These are phyloP conservation scores for Zygothrica quintamaculata DNA, from an alignment of 2,888 invertebrate species.

Conservation along the genomic window DNA sequence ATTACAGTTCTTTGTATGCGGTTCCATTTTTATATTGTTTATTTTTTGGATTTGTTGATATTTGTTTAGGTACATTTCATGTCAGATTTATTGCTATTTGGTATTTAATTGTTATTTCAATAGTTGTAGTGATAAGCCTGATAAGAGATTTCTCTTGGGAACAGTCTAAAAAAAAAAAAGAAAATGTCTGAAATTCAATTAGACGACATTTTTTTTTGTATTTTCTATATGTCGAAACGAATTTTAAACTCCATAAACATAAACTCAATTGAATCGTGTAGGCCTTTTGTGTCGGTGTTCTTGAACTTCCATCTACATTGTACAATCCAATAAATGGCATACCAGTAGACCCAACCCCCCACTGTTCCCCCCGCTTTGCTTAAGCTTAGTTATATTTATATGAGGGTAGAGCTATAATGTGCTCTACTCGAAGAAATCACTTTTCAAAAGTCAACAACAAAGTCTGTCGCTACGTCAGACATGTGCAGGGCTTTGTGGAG, in stretches of 20 bases:
- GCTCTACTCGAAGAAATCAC: conserved; percentile 77
- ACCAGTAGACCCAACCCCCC: conserved; percentile 33
- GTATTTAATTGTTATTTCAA: conserved; percentile 69
- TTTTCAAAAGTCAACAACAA: conserved; percentile 78
- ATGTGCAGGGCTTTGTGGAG: no score
- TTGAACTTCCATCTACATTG: conserved; percentile 13
- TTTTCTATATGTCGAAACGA: no score
- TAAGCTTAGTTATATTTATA: conserved; percentile 22
- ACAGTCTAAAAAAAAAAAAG: conserved; percentile 19
- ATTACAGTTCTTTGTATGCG: conserved; percentile 6
- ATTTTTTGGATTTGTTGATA: conserved; percentile 56
- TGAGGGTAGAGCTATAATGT: conserved; percentile 72
- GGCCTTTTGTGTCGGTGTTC: conserved; percentile 22
- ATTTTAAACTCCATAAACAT: conserved; percentile 15
- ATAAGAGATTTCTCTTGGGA: conserved; percentile 5
- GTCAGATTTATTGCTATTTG: conserved; percentile 46
- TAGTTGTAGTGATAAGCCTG: conserved; percentile 43
- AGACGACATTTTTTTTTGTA: conserved; percentile 40
- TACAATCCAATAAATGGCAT: conserved; percentile 76
- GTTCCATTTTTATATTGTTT: conserved; percentile 43
- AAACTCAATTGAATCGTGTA: conserved; percentile 57
- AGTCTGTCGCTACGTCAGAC: conserved; percentile 41
- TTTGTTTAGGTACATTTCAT: conserved; percentile 75
- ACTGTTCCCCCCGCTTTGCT: no score
- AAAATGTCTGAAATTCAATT: conserved; percentile 44